Conservation (phyloP, 1,140 invertebrate species). For the Listronotus oregonensis region DNA sequence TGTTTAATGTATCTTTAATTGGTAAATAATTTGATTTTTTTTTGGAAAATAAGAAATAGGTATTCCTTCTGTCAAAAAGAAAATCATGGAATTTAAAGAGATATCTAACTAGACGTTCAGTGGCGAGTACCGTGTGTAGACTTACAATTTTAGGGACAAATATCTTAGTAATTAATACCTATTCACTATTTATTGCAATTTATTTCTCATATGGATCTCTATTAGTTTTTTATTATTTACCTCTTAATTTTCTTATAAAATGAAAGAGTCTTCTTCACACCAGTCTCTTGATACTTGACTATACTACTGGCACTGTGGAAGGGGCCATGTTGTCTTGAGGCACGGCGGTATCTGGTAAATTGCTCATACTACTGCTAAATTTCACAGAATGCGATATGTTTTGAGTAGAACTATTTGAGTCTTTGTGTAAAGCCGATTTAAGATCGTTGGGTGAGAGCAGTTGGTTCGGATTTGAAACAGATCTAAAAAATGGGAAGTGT, state of each 20-base stretch:
- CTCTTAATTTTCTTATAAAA: conserved; percentile 35
- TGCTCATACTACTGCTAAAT: conserved; percentile 36
- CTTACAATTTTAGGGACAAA: too few relatives aligned
- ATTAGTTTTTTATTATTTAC: conserved; percentile 7
- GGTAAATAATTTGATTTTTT: too few relatives aligned
- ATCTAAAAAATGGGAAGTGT: neutral
- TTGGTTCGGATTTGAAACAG: neutral
- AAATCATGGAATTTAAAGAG: too few relatives aligned
- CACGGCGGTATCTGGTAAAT: conserved; percentile 21
- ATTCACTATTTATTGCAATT: too few relatives aligned
- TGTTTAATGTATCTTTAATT: too few relatives aligned
- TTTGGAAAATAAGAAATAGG: too few relatives aligned
- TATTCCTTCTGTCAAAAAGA: too few relatives aligned
- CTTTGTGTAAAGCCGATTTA: conserved; percentile 7
- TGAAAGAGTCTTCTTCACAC: conserved; percentile 19
- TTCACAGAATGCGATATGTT: conserved; percentile 29
- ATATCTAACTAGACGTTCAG: too few relatives aligned
- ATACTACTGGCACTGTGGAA: conserved; percentile 38
- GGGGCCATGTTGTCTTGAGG: conserved; percentile 34
- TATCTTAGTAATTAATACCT: too few relatives aligned
- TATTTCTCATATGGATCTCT: too few relatives aligned
- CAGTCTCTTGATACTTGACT: conserved; percentile 21
- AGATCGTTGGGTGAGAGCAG: neutral
- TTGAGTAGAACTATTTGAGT: neutral
- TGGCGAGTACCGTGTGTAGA: too few relatives aligned